Base-by-base conservation (phyloP, 2,888 invertebrate genomes). In the Germaria angustata region DNA sequence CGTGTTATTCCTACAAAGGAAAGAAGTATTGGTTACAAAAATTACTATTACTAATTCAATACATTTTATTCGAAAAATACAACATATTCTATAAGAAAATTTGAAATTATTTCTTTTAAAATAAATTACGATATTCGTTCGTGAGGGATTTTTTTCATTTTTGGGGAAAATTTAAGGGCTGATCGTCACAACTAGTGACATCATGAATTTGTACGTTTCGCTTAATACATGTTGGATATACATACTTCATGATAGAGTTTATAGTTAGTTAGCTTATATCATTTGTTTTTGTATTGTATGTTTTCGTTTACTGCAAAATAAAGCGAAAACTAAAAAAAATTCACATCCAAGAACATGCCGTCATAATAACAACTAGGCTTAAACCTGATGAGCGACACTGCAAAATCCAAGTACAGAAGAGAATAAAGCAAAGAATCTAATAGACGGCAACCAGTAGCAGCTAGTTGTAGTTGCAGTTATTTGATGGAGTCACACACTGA, bases 161-260 rank as follows among this genome's bases (percentile, higher is more conserved):
- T 7, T 3, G 6, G 46, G 2, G 22, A 5, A 1, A 24, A 28
- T 17, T 36, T 28, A 2, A 39, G 28, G 36, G 49, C 39, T 61
- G 20, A 72, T 28, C 11, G 4, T 34, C 17, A 51, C 65, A 55
- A 39, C 15, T 24, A 17, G 51, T 11, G 34, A 17, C 34, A 65
- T 76, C 61, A 53, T 55, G 53, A 55, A 59, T 76, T 80, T 76
- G 65, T 76, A 71, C 63, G 75, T 65, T 81, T 76, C 69, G 76
- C 76, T 65, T 44, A 41, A 51, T 69, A 39, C 39, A 49, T 51
- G 39, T 46, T 46, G 15, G 4, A 28, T 44, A 46, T 44, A 46
- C 34, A 61, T 20, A 4, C 72, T 36, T 28, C 39, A 79, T 66
- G 51, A 61, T 53, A 28, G 15, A 66, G 61, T 61, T 32, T 51